phyloP scores from a whole-genome alignment of 2,113 vertebrate species.

The Periophthalmodon schlosseri region DNA sequence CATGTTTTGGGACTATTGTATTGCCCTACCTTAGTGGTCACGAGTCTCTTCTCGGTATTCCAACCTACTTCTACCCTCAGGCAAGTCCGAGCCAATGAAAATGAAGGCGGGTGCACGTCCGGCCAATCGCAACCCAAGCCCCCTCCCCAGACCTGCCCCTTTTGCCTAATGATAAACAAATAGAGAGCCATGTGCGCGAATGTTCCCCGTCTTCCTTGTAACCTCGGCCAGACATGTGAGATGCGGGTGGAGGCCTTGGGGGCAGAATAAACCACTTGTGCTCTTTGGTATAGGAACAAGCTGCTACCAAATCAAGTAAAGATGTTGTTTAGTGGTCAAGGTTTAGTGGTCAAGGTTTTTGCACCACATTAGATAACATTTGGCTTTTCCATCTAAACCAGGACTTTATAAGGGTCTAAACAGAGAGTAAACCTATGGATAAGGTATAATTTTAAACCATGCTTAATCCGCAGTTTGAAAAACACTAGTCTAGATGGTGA shows the following conservation, averaged over 20 bases:
- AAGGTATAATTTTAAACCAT: too few relatives aligned
- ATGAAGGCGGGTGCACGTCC: conserved; percentile 11
- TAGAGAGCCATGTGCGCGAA: conserved; percentile 58
- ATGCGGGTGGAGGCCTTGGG: conserved; percentile 22
- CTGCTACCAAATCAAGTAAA: conserved; percentile 22
- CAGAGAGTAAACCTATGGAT: too few relatives aligned
- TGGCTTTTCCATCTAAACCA: too few relatives aligned
- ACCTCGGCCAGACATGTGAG: conserved; percentile 65
- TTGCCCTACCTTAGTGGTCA: conserved; percentile 18
- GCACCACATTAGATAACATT: too few relatives aligned
- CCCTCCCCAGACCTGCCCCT: conserved; percentile 28
- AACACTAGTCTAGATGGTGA: too few relatives aligned
- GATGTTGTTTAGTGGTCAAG: conserved; percentile 8
- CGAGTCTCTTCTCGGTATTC: conserved; percentile 33
- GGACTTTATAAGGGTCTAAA: too few relatives aligned
- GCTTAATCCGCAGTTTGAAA: too few relatives aligned
- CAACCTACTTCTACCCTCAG: conserved; percentile 14
- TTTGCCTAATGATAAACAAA: conserved; percentile 62
- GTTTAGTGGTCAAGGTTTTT: neutral
- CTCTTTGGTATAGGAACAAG: conserved; percentile 10
- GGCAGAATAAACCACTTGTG: neutral
- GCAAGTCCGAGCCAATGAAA: conserved; percentile 31
- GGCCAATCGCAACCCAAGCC: conserved; percentile 33
- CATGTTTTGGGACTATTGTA: neutral
- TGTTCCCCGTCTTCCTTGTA: conserved; percentile 44